phyloP scores from a whole-genome alignment of 1,140 invertebrate genomes.

The Drosophila sechellia region DNA sequence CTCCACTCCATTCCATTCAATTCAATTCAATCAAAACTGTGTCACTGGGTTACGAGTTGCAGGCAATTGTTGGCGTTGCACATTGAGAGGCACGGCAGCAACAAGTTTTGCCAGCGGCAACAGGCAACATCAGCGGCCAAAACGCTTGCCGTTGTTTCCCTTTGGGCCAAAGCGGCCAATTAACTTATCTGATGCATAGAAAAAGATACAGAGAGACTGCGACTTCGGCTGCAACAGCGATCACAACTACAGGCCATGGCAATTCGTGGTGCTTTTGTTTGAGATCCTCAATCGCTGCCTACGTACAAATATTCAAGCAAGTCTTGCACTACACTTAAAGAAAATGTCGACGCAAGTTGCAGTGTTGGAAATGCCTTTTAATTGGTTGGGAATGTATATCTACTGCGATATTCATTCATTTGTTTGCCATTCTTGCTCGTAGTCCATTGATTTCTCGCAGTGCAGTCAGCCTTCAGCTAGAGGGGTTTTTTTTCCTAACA shows the following conservation, averaged over 20 bases:
- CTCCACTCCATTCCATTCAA: constrained; percentile 31
- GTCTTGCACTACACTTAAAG: neutral
- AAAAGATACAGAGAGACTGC: constrained; percentile 14
- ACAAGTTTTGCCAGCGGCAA: constrained; percentile 48
- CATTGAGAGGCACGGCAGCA: constrained; percentile 28
- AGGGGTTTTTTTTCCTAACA: constrained; percentile 6
- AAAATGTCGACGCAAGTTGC: neutral
- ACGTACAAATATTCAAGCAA: constrained; percentile 10
- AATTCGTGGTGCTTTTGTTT: constrained; percentile 57
- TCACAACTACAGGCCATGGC: constrained; percentile 14
- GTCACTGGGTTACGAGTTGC: constrained; percentile 65
- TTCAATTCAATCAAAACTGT: constrained; percentile 60
- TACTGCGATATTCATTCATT: no score
- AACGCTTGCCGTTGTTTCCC: constrained; percentile 57
- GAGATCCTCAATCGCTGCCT: constrained; percentile 51
- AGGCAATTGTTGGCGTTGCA: constrained; percentile 18
- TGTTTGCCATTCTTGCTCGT: no score
- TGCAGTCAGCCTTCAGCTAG: constrained; percentile 20
- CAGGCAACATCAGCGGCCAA: constrained; percentile 9
- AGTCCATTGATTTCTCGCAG: neutral
- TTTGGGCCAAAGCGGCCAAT: constrained; percentile 80
- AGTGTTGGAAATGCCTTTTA: neutral
- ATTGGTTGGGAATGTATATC: neutral
- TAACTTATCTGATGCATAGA: constrained; percentile 72
- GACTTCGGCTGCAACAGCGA: constrained; percentile 43